Evolutionary conservation across 2,888 invertebrate genomes (phyloP).

Genomic region (Fragum whitleyi): DNA sequence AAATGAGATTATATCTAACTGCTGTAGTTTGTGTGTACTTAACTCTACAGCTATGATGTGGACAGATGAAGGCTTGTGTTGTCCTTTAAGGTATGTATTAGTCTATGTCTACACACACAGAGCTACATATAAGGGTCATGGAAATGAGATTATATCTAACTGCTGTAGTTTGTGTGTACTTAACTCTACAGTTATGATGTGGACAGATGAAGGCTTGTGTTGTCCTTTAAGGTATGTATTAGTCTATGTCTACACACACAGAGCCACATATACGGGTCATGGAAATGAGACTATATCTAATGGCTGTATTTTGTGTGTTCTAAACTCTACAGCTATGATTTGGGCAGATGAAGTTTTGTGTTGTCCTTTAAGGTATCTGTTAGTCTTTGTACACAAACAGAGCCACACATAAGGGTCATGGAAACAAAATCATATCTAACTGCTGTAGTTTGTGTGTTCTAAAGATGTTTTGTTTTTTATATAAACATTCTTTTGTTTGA

Average conservation of each 20-base stretch:
- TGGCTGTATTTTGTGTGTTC: slow-evolving; percentile 78
- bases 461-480: slow-evolving; percentile 79
- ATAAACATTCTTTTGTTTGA: too few species aligned
- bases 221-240: slow-evolving; percentile 72
- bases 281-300: slow-evolving; percentile 75
- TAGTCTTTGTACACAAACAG: slow-evolving; percentile 61
- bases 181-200: slow-evolving; percentile 79
- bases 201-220: slow-evolving; percentile 80
- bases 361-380: slow-evolving; percentile 73
- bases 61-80: slow-evolving; percentile 80
- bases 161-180: slow-evolving; percentile 79
- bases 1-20: slow-evolving; percentile 74
- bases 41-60: slow-evolving; percentile 80
- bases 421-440: slow-evolving; percentile 73
- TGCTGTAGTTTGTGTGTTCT: slow-evolving; percentile 79
- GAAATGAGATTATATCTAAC: slow-evolving; percentile 74
- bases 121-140: slow-evolving; percentile 77
- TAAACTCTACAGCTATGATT: slow-evolving; percentile 79
- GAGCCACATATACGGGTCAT: slow-evolving; percentile 77
- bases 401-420: slow-evolving; percentile 77
- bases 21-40: slow-evolving; percentile 78
- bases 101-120: slow-evolving; percentile 63
- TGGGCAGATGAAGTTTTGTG: slow-evolving; percentile 81
- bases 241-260: slow-evolving; percentile 54
- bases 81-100: slow-evolving; percentile 70